Conservation (phyloP, 1,140 invertebrate species). For the Battus philenor region DNA sequence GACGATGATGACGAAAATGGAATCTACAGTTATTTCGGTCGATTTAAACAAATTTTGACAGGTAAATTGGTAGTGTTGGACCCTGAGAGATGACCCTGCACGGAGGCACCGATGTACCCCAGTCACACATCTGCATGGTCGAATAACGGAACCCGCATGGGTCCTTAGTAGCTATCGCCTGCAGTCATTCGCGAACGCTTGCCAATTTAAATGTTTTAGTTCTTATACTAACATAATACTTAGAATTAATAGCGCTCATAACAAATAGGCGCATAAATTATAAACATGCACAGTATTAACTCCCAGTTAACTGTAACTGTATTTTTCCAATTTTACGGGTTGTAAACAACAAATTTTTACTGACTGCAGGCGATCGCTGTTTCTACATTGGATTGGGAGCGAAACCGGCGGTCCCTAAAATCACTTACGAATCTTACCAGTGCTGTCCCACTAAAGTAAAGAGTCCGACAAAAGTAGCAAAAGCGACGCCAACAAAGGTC, state of each 20-base stretch:
- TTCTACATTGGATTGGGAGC: slow-evolving; percentile 95
- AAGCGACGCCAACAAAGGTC: slow-evolving; percentile 77
- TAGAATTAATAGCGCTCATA: slow-evolving; percentile 61
- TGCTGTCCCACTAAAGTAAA: slow-evolving; percentile 91
- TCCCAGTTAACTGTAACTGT: slow-evolving; percentile 56
- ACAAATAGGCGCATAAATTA: slow-evolving; percentile 45
- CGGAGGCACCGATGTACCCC: slow-evolving; percentile 56
- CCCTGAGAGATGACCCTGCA: slow-evolving; percentile 61
- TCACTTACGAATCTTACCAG: slow-evolving; percentile 91
- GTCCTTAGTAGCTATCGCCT: slow-evolving; percentile 71
- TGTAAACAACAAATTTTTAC: slow-evolving; percentile 74
- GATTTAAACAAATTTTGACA: slow-evolving; percentile 71
- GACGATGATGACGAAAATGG: slow-evolving; percentile 72
- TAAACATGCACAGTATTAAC: slow-evolving; percentile 68
- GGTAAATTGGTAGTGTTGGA: slow-evolving; percentile 69
- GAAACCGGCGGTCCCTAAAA: slow-evolving; percentile 86
- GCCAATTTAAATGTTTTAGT: slow-evolving; percentile 63
- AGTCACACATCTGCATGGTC: slow-evolving; percentile 73
- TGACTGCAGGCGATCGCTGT: slow-evolving; percentile 92
- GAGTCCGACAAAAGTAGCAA: slow-evolving; percentile 82
- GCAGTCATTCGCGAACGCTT: slow-evolving; percentile 74
- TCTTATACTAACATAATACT: slow-evolving; percentile 70
- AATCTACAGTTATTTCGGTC: slow-evolving; percentile 73
- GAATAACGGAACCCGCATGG: slow-evolving; percentile 59
- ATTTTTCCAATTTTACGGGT: slow-evolving; percentile 50